Conservation (phyloP, 2,888 invertebrate genomes). For the Habrosyne pyritoides region DNA sequence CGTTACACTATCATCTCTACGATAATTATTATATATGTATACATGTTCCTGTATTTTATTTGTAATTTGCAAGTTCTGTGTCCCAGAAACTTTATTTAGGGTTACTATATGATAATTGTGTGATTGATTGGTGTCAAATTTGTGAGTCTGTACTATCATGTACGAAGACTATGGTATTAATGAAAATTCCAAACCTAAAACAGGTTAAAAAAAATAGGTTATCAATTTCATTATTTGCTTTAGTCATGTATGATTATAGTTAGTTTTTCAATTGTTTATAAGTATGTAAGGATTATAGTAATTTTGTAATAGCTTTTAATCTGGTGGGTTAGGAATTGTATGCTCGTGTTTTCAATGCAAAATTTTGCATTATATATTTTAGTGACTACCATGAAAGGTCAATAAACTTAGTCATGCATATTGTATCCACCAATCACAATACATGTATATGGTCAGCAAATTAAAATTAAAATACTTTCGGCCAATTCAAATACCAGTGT, state of each 20-base stretch:
- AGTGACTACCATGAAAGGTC: not conserved
- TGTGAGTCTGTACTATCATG: not conserved
- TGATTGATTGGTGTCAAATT: not conserved
- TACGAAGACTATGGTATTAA: too few relatives aligned
- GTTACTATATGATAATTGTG: not conserved
- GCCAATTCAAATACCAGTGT: too few relatives aligned
- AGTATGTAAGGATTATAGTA: not conserved
- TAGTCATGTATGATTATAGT: not conserved
- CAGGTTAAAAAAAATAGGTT: too few relatives aligned
- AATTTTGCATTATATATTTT: not conserved
- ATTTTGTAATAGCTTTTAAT: not conserved
- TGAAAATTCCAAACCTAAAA: too few relatives aligned
- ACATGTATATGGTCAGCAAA: too few relatives aligned
- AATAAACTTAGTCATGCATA: not conserved
- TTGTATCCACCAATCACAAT: not conserved
- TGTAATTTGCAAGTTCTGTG: not conserved
- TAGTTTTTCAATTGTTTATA: constrained; percentile 1
- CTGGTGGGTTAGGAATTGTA: not conserved
- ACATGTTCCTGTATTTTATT: not conserved
- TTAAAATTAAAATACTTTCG: too few relatives aligned
- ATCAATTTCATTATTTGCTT: too few relatives aligned
- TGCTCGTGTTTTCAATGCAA: not conserved
- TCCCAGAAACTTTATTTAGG: not conserved
- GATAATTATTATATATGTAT: not conserved
- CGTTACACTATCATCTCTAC: not conserved